Base-by-base conservation (phyloP, 2,888 invertebrate species). In the Helleia helle region DNA sequence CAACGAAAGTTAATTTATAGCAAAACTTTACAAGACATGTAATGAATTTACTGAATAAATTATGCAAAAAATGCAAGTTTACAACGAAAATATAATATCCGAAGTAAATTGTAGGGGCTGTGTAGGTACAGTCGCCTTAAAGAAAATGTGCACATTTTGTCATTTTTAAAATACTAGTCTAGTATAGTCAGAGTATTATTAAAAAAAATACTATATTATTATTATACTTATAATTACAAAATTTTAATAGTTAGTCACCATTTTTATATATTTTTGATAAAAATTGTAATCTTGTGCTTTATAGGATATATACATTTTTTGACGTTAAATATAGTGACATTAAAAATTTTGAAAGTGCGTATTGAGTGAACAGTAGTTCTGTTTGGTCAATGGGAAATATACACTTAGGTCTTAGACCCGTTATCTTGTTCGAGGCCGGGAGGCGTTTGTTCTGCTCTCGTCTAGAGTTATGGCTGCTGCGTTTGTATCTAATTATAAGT, bases 371-470 rank as follows among this genome's bases (percentile, higher is more conserved):
- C n/a, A n/a, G n/a, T n/a, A n/a, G n/a, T n/a, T n/a, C n/a, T n/a
- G n/a, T n/a, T n/a, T n/a, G n/a, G 12, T 22, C 49, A 47, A 44
- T 5, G 12, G 22, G 18, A 18, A 34, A 34, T 18, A 43, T 46
- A 48, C 43, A 40, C 40, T 43, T 43, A 46, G 45, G 41, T 46
- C 41, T 40, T 43, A 41, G 47, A 27, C 38, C 42, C 41, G 47
- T 49, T 49, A 49, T 43, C 47, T 49, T 43, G 47, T 45, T 47
- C 38, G 36, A 12, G 27, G 43, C 47, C 49, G 38, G 40, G 30
- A 43, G 49, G 49, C 47, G 42, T 34, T 34, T 34, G 28, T 5
- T 22, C 22, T 22, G 22, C 8, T 18, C 18, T 4, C 8, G 8
- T 8, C 4, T 6, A 11, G 12, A 34, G 22, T 18, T 34, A 34